Conservation (phyloP, 2,888 invertebrate species). For the Junonia oenone region DNA sequence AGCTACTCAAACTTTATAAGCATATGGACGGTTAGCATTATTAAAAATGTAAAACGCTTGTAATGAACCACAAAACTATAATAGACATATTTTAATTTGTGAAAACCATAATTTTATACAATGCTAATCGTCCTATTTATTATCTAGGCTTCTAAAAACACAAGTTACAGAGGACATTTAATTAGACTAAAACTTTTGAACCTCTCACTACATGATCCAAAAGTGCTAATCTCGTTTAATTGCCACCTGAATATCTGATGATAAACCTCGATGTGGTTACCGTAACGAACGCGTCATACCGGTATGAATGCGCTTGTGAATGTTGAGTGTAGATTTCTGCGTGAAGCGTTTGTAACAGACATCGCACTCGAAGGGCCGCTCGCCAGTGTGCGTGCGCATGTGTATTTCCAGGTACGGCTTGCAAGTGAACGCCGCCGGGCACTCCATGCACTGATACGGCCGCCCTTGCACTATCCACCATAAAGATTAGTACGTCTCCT, state of each 20-base stretch:
- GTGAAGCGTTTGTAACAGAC: slow-evolving; percentile 80
- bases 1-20: slow-evolving; percentile 27
- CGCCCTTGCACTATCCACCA: slow-evolving; percentile 70
- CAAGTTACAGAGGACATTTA: slow-evolving; percentile 17
- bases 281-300: slow-evolving; percentile 52
- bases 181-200: slow-evolving; percentile 12
- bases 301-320: slow-evolving; percentile 80
- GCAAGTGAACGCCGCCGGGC: slow-evolving; percentile 80
- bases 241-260: neutral
- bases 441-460: slow-evolving; percentile 79
- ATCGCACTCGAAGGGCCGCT: slow-evolving; percentile 79
- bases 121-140: slow-evolving; percentile 22
- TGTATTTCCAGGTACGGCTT: slow-evolving; percentile 82
- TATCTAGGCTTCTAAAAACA: slow-evolving; percentile 18
- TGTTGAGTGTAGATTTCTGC: slow-evolving; percentile 80
- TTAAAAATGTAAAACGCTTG: neutral
- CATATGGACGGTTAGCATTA: slow-evolving; percentile 22
- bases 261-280: slow-evolving; percentile 1
- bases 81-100: neutral
- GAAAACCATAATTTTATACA: neutral
- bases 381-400: slow-evolving; percentile 80
- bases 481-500: slow-evolving; percentile 28
- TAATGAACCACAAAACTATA: too few relatives aligned
- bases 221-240: slow-evolving; percentile 11
- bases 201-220: neutral